Conservation (phyloP, 2,113 vertebrate genomes). For the Tragelaphus buxtoni region DNA sequence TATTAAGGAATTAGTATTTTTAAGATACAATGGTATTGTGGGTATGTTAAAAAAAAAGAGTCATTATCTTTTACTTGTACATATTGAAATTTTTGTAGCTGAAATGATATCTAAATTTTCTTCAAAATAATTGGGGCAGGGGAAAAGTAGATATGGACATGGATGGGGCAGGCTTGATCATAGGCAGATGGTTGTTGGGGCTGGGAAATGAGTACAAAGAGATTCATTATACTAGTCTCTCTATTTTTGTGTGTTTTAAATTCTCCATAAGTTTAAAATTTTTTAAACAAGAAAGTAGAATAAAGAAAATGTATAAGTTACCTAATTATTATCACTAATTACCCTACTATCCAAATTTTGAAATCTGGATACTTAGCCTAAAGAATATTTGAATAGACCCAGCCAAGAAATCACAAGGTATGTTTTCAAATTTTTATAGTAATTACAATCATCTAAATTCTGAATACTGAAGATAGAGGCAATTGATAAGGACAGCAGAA, state of each 20-base stretch:
- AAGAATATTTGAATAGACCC: background rate
- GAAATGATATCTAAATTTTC: background rate
- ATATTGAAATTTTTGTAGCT: background rate
- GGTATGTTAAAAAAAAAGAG: background rate
- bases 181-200: background rate
- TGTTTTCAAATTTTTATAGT: background rate
- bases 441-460: background rate
- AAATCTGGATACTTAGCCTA: background rate
- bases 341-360: background rate
- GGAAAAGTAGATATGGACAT: background rate
- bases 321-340: background rate
- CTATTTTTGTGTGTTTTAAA: background rate
- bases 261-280: background rate
- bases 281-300: background rate
- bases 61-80: background rate
- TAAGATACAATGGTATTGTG: background rate
- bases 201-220: background rate
- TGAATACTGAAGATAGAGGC: background rate
- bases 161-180: background rate
- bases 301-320: background rate
- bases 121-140: background rate
- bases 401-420: background rate
- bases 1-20: background rate
- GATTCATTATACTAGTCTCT: background rate
- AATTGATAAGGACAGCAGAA: background rate